Evolutionary conservation across 2,113 vertebrate species (phyloP), one percentile per base, ranked within the genome.

Genomic region (Labeo rohita): DNA sequence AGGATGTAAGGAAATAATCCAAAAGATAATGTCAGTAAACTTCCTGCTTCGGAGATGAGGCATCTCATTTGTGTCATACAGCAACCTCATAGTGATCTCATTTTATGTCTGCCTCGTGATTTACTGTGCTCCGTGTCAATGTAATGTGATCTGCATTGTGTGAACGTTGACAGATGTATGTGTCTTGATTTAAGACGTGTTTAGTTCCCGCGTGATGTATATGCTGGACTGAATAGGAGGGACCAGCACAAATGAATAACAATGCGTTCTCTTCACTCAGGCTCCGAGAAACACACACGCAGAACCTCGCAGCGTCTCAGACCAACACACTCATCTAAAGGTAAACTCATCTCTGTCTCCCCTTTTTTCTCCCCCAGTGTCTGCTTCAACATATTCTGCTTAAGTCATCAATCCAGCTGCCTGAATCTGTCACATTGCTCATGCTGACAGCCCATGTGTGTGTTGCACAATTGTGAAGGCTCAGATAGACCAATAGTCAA

Each of bases 261-360:
- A 1, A 74, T 86, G 28, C 43, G 11, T 84, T 28, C 83, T 75
- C 39, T 9, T 87, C 80, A 83, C 68, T 83, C 89, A 95, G 95
- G 94, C 92, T 91, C 91, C 74, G 92, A 93, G 76, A 89, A 88
- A 56, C 90, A 13, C 15, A 70, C 85, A 23, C 92, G 87, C 72
- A 88, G 88, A 84, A 34, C 80, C 9, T 91, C 85, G 2, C 52
- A 87, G 76, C 86, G 84, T 75, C 86, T 86, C 23, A 89, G 83
- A 56, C 70, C 15, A 82, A 83, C 88, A 86, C 87, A 83, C 18
- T 93, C 92, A 86, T 85, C 88, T 50, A 93, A 90, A 93, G 93
- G 94, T 95, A 94, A 92, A 86, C 54, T 80, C 78, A 45, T 88
- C 78, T 81, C 39, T 87, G 65, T 74, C 52, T 80, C 39, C 76